Percentiles rank a stretch among this genome's conserved stretches.
Conservation (phyloP, 2,797 vertebrate genomes). For the Gymnopithys bicolor region DNA sequence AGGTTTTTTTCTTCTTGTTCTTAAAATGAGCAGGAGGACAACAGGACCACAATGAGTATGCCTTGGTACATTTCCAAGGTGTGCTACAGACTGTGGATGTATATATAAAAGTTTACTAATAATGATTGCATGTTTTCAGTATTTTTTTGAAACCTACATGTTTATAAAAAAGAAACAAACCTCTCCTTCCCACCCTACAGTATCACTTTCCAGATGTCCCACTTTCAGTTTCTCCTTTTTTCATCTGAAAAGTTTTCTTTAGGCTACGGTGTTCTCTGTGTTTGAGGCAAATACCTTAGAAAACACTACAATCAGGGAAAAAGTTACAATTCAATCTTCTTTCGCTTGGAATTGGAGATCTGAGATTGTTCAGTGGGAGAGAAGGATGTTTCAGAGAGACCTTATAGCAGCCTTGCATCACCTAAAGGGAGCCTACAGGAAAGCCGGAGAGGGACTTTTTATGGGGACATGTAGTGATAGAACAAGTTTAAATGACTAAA, state of each 20-base stretch:
- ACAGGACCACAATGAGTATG: too few relatives aligned
- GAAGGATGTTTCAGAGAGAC: background rate
- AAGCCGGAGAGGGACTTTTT: background rate
- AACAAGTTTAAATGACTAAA: background rate
- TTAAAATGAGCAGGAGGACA: background rate
- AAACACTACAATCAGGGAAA: background rate
- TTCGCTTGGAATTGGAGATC: background rate
- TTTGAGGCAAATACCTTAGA: background rate
- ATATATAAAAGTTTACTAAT: background rate
- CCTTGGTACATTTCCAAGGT: accelerated
- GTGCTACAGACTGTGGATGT: background rate
- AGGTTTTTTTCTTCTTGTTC: background rate
- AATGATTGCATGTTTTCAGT: background rate
- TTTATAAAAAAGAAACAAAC: background rate
- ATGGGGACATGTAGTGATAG: background rate
- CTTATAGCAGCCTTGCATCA: background rate
- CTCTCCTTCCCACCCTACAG: background rate
- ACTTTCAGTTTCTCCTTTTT: background rate
- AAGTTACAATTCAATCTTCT: background rate
- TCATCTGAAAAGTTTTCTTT: background rate
- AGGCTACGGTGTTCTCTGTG: background rate
- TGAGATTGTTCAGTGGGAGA: background rate
- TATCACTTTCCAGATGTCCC: background rate
- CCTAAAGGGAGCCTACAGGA: background rate
- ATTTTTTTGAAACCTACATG: accelerated